Evolutionary conservation across 37 sponge, comb jelly and placozoan species (phyloP).

Genomic region (Ianthella basta): DNA sequence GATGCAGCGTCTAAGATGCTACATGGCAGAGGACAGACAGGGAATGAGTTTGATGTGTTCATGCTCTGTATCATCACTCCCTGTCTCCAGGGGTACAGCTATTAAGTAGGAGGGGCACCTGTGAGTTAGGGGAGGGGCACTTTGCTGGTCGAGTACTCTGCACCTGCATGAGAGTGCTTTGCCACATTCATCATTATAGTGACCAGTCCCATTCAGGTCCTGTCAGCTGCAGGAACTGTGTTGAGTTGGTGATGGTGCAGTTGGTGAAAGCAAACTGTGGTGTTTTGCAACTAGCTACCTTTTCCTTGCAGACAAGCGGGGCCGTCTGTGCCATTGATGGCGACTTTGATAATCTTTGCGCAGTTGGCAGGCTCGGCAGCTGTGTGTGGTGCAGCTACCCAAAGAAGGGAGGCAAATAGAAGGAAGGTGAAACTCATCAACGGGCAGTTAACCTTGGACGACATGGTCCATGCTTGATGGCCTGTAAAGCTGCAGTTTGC

Average conservation of each 20-base stretch:
- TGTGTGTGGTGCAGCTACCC: neutral
- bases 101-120: neutral
- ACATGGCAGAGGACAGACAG: neutral
- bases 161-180: neutral
- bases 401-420: neutral
- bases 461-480: too few species aligned
- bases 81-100: too few species aligned
- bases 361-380: neutral
- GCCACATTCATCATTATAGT: neutral
- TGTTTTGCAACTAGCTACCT: neutral
- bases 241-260: slow-evolving; percentile 9
- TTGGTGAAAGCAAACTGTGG: slow-evolving; percentile 4
- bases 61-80: slow-evolving; percentile 43
- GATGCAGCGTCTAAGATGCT: slow-evolving; percentile 52
- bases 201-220: neutral
- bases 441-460: neutral
- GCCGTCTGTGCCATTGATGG: neutral
- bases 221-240: neutral
- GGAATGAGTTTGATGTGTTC: slow-evolving; percentile 23
- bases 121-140: neutral
- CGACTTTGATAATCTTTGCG: neutral
- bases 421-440: neutral
- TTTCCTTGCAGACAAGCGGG: slow-evolving; percentile 2
- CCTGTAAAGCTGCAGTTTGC: too few species aligned
- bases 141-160: neutral